A percentile compares a stretch with the other conserved stretches of the same genome.
Conservation (phyloP, 2,888 invertebrate species). For the Drosophila mettleri region DNA sequence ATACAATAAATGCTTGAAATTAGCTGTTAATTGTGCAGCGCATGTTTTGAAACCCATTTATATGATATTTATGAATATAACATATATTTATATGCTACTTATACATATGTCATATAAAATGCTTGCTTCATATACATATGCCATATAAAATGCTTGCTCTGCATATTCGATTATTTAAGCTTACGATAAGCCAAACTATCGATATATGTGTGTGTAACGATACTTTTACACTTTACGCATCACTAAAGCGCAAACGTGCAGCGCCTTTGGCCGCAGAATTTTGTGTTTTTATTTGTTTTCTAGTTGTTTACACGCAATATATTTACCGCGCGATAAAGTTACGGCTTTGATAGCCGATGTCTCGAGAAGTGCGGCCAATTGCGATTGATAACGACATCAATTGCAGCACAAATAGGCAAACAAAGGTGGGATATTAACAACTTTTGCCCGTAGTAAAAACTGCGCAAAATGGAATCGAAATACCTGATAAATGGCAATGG, state of each 20-base stretch:
- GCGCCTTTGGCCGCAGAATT: neutral
- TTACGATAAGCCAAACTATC: neutral
- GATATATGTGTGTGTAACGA: neutral
- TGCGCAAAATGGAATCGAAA: slow-evolving; percentile 53
- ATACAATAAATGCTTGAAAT: too few species aligned
- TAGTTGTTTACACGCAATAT: slow-evolving; percentile 18
- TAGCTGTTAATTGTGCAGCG: too few species aligned
- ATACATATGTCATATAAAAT: neutral
- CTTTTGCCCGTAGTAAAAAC: slow-evolving; percentile 24
- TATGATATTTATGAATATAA: too few species aligned
- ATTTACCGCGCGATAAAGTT: slow-evolving; percentile 36
- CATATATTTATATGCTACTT: neutral
- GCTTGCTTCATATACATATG: too few species aligned
- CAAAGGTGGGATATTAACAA: slow-evolving; percentile 2
- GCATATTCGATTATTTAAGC: slow-evolving; percentile 3
- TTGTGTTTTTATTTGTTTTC: slow-evolving; percentile 15
- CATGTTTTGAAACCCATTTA: too few species aligned
- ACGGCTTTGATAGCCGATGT: slow-evolving; percentile 27
- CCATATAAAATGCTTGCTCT: neutral
- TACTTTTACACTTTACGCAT: neutral
- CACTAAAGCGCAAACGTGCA: slow-evolving; percentile 32
- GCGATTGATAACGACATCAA: slow-evolving; percentile 13
- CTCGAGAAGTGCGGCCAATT: slow-evolving; percentile 22
- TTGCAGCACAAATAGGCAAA: slow-evolving; percentile 26
- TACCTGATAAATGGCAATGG: slow-evolving; percentile 39